Evolutionary conservation across 1,140 invertebrate genomes (phyloP), one percentile per base, ranked within the genome.

Genomic region (Mesaphorura yosii): DNA sequence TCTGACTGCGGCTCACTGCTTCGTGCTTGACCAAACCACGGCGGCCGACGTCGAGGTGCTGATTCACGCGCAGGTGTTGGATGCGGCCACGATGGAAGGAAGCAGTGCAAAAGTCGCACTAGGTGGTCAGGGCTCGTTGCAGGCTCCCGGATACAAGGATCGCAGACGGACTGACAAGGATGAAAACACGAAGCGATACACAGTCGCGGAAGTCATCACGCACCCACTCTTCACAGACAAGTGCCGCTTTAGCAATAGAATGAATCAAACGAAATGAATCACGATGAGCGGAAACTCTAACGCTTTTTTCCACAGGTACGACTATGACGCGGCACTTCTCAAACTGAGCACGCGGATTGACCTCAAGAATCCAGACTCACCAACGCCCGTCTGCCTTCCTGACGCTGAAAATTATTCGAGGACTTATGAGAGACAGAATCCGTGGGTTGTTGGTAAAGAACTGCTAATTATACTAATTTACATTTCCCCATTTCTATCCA

Each of bases 101-200:
- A 46, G 42, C 31, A 38, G 19, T 31, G 6, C 19, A 26, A 31
- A 42, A 42, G 50, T 25, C 15, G 39, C 38, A 15, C 26, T 51
- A 6, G 53, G 53, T 12, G 2, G 55, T 23, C 19, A 15, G n/a
- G 54, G 53, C n/a, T 60, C 58, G 22, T 46, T 60, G 27, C 50
- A 28, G 48, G 29, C 34, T 28, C 28, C 37, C 15, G 58, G 58
- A 2, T 60, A 47, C 26, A 48, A 60, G 10, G 4, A 50, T 1
- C 19, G 14, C 1, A 45, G 28, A n/a, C 19, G 19, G n/a, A 50
- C 51, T 15, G 58, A 60, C 39, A 38, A 20, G 12, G 50, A 56
- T 20, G 58, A 60, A 23, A 31, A 47, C 5, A 50, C 54, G 14
- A 7, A 52, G 23, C 22, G 58, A 15, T 40, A 31, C 12, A 50